Conservation (phyloP, 1,140 invertebrate genomes). For the Tetramorium simillimum region DNA sequence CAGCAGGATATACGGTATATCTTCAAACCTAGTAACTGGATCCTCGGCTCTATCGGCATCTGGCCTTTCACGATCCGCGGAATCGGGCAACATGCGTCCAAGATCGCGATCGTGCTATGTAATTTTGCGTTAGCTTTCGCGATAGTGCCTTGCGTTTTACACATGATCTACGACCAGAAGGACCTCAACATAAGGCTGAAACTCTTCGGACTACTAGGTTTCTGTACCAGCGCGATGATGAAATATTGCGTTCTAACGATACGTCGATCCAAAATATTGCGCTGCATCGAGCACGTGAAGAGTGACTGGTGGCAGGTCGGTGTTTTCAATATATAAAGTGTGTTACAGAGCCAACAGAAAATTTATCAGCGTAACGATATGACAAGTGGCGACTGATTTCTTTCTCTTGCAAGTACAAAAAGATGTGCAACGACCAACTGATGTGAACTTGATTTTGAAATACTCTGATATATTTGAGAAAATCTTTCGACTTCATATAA, state of each 20-base stretch:
- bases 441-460: background rate
- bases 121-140: slow-evolving; percentile 51
- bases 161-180: slow-evolving; percentile 50
- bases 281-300: slow-evolving; percentile 63
- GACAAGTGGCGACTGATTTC: background rate
- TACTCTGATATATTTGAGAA: background rate
- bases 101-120: slow-evolving; percentile 16
- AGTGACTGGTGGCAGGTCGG: slow-evolving; percentile 62
- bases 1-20: slow-evolving; percentile 24
- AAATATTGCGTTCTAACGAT: slow-evolving; percentile 61
- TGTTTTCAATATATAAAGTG: background rate
- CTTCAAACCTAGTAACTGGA: background rate
- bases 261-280: slow-evolving; percentile 43
- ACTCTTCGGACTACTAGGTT: slow-evolving; percentile 39
- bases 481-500: background rate
- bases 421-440: background rate
- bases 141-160: slow-evolving; percentile 52
- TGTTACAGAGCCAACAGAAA: background rate
- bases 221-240: slow-evolving; percentile 56
- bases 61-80: slow-evolving; percentile 30
- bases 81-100: background rate
- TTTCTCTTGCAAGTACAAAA: background rate
- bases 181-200: slow-evolving; percentile 39
- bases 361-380: background rate
- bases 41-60: slow-evolving; percentile 43